Base-by-base conservation (phyloP, 2,888 invertebrate species). In the Heteropelma amictum region DNA sequence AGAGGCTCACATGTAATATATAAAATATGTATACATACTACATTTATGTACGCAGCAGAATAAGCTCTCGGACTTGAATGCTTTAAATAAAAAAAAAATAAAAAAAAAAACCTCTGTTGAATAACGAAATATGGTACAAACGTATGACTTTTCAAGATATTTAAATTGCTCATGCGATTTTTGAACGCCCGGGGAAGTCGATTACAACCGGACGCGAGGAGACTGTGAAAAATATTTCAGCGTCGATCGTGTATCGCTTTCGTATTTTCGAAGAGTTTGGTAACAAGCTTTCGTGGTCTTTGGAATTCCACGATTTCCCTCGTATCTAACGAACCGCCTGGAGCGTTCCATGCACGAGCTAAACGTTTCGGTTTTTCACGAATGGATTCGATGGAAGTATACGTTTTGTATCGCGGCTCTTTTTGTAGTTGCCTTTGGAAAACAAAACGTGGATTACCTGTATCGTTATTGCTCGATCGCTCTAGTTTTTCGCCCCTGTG, bases 401-500 rank as follows among this genome's bases (percentile, higher is more conserved):
- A 49, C 42, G 51, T n/a, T n/a, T 61, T 72, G 35, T 45, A 54
- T 60, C 30, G 65, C 51, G 51, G 47, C 53, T 67, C 33, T 54
- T 70, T 76, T 60, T 53, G 12, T 45, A 19, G 58, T 58, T 2
- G 35, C 21, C 40, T 53, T 23, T 60, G 28, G 64, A 28, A 56
- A 58, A 54, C 54, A 56, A 45, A 33, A 33, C 30, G 40, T 60
- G 40, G 53, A 28, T n/a, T 45, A 23, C 49, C 28, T 54, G 14
- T 30, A 64, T 28, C 21, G 64, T 40, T 64, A 56, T 56, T 56
- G 30, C 40, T 14, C 10, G 23, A 26, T 73, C 56, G 26, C 56
- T 56, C 23, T 35, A 40, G 56, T 54, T 77, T 74, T 60, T 74
- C 71, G 45, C 61, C 40, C 64, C 60, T 65, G 53, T 30, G 19